Evolutionary conservation across 2,888 invertebrate species (phyloP).

Genomic region (Chrysina gloriosa): DNA sequence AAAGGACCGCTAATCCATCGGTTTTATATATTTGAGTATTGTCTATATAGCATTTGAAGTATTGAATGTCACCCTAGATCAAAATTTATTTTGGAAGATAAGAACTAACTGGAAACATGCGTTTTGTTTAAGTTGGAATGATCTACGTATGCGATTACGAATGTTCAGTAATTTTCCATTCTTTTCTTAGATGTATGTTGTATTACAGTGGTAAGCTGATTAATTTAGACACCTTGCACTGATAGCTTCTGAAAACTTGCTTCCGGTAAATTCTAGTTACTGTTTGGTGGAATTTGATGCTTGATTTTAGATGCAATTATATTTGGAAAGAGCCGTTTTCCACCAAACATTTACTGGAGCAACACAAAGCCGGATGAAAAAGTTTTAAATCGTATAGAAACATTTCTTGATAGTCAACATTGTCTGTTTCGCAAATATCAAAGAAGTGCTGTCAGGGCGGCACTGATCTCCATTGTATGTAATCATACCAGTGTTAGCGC

Average conservation of each 20-base stretch:
- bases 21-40: too few species aligned
- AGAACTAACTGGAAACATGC: too few species aligned
- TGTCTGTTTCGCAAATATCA: slow-evolving; percentile 63
- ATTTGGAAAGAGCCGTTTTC: slow-evolving; percentile 49
- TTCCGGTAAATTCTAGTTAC: slow-evolving; percentile 45
- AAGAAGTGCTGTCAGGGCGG: slow-evolving; percentile 64
- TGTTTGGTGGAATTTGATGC: slow-evolving; percentile 56
- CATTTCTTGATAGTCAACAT: slow-evolving; percentile 48
- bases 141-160: too few species aligned
- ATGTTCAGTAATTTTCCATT: too few species aligned
- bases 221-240: slow-evolving; percentile 9
- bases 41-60: too few species aligned
- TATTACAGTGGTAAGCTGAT: slow-evolving; percentile 6
- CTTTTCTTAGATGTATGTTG: too few species aligned
- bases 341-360: slow-evolving; percentile 52
- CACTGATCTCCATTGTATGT: slow-evolving; percentile 66
- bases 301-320: slow-evolving; percentile 53
- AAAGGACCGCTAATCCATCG: too few species aligned
- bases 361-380: slow-evolving; percentile 35
- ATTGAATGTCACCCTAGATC: too few species aligned
- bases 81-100: too few species aligned
- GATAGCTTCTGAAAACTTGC: slow-evolving; percentile 32
- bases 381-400: slow-evolving; percentile 45
- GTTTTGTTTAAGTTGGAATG: too few species aligned
- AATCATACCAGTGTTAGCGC: slow-evolving; percentile 66